Conservation (phyloP, 2,888 invertebrate genomes). For the Euzetes globulus region DNA sequence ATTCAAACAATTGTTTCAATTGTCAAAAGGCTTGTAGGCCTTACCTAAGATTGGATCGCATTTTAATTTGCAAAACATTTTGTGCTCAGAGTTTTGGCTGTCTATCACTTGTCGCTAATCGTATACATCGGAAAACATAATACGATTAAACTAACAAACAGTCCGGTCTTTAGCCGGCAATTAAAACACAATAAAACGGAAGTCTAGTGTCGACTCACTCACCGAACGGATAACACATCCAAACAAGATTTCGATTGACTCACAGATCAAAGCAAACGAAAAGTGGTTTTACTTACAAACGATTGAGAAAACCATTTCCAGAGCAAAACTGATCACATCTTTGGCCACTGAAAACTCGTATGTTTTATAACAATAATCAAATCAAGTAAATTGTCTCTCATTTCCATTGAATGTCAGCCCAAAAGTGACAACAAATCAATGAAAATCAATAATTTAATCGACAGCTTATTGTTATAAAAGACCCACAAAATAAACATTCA, state of each 20-base stretch:
- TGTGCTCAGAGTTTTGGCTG: not conserved
- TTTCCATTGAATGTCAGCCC: not conserved
- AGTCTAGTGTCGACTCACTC: not conserved
- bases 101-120: constrained; percentile 10
- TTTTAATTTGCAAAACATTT: not conserved
- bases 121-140: constrained; percentile 1
- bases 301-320: not conserved
- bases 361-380: constrained; percentile 19
- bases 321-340: not conserved
- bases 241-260: not conserved
- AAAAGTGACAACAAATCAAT: not conserved
- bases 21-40: constrained; percentile 16
- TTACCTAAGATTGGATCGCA: constrained; percentile 26
- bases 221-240: not conserved
- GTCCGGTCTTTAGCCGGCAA: not conserved
- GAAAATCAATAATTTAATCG: not conserved
- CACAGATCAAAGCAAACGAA: not conserved
- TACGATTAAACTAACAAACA: not conserved
- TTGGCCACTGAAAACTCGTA: not conserved
- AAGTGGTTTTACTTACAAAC: constrained; percentile 1
- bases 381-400: not conserved
- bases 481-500: not conserved
- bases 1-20: not conserved
- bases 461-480: not conserved
- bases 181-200: not conserved